Conservation (phyloP, 2,888 invertebrate species). For the Ochropacha duplaris region DNA sequence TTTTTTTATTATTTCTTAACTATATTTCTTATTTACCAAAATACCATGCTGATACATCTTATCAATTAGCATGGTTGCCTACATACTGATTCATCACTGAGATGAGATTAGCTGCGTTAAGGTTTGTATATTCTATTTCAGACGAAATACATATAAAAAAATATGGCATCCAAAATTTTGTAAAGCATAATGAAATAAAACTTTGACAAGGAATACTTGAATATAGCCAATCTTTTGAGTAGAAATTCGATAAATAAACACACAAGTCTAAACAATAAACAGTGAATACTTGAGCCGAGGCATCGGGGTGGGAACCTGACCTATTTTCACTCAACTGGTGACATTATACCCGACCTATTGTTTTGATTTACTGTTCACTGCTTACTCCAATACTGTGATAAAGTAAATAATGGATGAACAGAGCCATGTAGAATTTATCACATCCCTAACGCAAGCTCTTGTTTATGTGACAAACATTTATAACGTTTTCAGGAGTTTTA, state of each 20-base stretch:
- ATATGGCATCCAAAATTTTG: too few species aligned
- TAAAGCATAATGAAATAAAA: too few species aligned
- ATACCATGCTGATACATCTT: too few species aligned
- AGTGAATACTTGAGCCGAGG: conserved; percentile 2
- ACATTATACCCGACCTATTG: conserved; percentile 17
- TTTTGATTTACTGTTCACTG: conserved; percentile 12
- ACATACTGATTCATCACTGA: too few species aligned
- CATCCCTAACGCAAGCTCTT: background rate
- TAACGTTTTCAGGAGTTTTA: too few species aligned
- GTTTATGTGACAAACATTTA: background rate
- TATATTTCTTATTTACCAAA: too few species aligned
- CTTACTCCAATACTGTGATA: background rate
- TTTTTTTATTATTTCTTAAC: too few species aligned
- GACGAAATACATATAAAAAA: too few species aligned
- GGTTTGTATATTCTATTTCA: too few species aligned
- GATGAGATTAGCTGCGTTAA: too few species aligned
- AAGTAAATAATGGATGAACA: background rate
- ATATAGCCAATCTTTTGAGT: background rate
- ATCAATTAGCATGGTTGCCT: too few species aligned
- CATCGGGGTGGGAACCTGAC: conserved; percentile 25
- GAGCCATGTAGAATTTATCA: background rate
- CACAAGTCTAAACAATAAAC: conserved; percentile 1
- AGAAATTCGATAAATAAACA: background rate
- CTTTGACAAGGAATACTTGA: background rate
- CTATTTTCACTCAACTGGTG: conserved; percentile 26